Conservation (phyloP, 2,888 invertebrate genomes). For the Cyaniris semiargus region DNA sequence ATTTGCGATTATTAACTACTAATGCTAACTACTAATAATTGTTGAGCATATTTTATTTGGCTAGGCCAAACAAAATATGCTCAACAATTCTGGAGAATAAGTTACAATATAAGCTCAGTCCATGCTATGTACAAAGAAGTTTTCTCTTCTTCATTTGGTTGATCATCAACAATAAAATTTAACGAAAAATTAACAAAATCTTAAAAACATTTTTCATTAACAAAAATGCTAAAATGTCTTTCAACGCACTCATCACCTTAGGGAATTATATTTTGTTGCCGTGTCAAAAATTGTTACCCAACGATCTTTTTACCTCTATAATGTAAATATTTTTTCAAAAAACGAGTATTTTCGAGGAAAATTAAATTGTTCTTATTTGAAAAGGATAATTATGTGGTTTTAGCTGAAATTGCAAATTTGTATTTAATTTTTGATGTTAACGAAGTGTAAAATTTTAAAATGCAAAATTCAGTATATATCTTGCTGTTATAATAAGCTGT, state of each 20-base stretch:
- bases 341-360: background rate
- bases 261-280: conserved; percentile 44
- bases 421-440: background rate
- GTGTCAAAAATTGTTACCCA: conserved; percentile 24
- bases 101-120: no score
- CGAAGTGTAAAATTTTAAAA: background rate
- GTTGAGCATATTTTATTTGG: no score
- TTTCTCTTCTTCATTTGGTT: background rate
- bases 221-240: conserved; percentile 54
- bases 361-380: conserved; percentile 6
- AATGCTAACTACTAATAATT: no score
- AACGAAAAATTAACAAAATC: conserved; percentile 10
- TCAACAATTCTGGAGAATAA: background rate
- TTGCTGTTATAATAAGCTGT: no score
- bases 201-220: conserved; percentile 58
- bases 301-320: conserved; percentile 20
- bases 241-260: conserved; percentile 58
- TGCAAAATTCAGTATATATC: background rate
- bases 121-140: background rate
- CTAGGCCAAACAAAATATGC: background rate
- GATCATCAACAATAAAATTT: background rate
- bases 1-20: background rate
- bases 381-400: background rate
- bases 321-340: background rate
- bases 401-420: background rate